Evolutionary conservation across 2,113 vertebrate species (phyloP).

Genomic region (Hydropotes inermis): DNA sequence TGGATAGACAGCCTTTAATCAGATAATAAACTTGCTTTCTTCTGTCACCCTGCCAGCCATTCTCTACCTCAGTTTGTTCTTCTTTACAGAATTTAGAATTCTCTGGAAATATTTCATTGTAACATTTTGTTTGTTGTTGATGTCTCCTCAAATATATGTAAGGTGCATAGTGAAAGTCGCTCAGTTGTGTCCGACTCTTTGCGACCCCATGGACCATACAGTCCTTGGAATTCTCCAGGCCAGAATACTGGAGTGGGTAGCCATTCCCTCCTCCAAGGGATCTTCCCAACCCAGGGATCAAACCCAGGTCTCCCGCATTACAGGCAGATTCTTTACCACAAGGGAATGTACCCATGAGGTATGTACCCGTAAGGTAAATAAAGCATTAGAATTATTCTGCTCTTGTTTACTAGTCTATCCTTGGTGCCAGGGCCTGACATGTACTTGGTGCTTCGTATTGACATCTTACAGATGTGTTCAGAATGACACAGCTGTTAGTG

Average conservation of each 20-base stretch:
- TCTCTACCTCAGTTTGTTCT: not conserved
- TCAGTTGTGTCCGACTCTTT: no score
- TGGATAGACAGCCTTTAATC: not conserved
- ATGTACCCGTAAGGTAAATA: no score
- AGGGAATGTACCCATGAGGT: no score
- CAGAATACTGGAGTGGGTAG: no score
- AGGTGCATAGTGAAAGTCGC: not conserved
- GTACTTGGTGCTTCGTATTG: not conserved
- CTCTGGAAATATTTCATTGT: not conserved
- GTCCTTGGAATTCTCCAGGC: no score
- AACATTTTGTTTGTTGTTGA: not conserved
- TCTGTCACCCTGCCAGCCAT: not conserved
- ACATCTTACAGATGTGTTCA: not conserved
- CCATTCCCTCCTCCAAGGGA: no score
- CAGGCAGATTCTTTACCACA: no score
- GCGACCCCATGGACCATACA: no score
- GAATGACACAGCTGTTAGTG: not conserved
- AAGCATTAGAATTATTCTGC: not conserved
- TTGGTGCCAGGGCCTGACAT: accelerated
- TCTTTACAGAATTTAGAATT: not conserved
- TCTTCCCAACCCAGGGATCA: no score
- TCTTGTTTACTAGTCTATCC: not conserved
- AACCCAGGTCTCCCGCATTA: no score
- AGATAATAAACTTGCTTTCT: not conserved
- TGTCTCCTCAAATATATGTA: not conserved